A percentile compares a stretch with the other conserved stretches of the same genome.
Evolutionary conservation across 2,797 vertebrate species (phyloP).

Genomic region (Euthynnus affinis): DNA sequence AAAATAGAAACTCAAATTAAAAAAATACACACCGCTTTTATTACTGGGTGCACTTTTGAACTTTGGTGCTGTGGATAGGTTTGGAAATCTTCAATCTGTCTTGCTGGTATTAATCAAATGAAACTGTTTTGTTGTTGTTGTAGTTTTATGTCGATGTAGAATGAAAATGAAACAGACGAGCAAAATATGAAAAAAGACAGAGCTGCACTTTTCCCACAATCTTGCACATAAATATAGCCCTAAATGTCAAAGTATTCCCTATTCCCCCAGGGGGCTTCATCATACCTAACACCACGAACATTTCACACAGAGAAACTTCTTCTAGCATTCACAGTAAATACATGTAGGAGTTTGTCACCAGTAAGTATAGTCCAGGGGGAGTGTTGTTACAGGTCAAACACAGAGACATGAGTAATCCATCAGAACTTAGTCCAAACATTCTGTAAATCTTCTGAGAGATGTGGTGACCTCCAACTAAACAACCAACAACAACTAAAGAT

Average conservation of each 20-base stretch:
- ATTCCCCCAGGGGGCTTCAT: too few relatives aligned
- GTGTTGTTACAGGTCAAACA: not conserved
- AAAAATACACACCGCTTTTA: not conserved
- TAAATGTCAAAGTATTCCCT: too few relatives aligned
- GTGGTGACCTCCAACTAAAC: not conserved
- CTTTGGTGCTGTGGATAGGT: too few relatives aligned
- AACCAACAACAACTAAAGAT: not conserved
- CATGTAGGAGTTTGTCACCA: not conserved
- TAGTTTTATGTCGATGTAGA: too few relatives aligned
- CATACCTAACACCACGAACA: not conserved
- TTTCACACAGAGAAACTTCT: not conserved
- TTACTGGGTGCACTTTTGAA: too few relatives aligned
- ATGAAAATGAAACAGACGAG: too few relatives aligned
- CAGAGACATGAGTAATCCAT: not conserved
- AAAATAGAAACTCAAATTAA: not conserved
- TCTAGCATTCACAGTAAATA: not conserved
- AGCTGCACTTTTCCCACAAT: too few relatives aligned
- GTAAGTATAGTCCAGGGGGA: constrained; percentile 3
- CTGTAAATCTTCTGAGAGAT: not conserved
- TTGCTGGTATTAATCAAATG: not conserved
- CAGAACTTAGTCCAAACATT: not conserved
- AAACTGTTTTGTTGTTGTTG: too few relatives aligned
- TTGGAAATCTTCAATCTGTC: too few relatives aligned
- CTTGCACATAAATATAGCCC: too few relatives aligned
- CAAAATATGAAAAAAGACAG: too few relatives aligned